Percentiles rank a stretch among this genome's conserved stretches.
These are phyloP conservation scores for Dryadula phaetusa DNA, from an alignment of 2,888 invertebrate genomes.

Conservation along the genomic window DNA sequence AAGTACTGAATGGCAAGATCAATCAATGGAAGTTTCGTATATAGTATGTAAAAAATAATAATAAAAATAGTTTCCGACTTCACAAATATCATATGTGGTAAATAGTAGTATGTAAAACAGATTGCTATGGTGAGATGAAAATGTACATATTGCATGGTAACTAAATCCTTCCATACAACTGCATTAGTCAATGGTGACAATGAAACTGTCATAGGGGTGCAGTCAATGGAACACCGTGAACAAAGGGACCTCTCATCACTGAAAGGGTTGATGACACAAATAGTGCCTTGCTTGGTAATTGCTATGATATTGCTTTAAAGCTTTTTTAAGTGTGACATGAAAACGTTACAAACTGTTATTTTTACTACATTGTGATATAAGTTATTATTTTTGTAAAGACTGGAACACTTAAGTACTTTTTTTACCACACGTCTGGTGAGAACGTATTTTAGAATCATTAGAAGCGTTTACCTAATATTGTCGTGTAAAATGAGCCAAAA, in stretches of 20 bases:
- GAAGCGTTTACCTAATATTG: neutral
- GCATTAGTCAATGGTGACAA: constrained; percentile 43
- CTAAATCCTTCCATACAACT: constrained; percentile 40
- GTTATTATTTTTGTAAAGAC: neutral
- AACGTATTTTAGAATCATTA: neutral
- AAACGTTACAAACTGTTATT: neutral
- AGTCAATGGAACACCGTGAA: constrained; percentile 46
- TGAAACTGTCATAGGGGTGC: constrained; percentile 44
- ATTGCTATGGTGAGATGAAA: neutral
- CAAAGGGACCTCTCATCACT: constrained; percentile 41
- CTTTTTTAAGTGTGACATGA: neutral
- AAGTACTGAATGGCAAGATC: neutral
- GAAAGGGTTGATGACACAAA: constrained; percentile 41
- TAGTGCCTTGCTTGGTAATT: constrained; percentile 26
- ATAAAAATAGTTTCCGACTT: neutral
- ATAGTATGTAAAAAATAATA: no score
- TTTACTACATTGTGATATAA: neutral
- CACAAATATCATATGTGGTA: no score
- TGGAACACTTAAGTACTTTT: neutral
- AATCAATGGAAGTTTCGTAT: no score
- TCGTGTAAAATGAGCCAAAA: neutral
- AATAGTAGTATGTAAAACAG: neutral
- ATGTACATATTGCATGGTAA: constrained; percentile 1
- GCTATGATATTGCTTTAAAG: constrained; percentile 24
- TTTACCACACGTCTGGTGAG: neutral